A percentile compares a stretch with the other conserved stretches of the same genome.
Conservation (phyloP, 2,888 invertebrate genomes). For the Coleophora flavipennella region DNA sequence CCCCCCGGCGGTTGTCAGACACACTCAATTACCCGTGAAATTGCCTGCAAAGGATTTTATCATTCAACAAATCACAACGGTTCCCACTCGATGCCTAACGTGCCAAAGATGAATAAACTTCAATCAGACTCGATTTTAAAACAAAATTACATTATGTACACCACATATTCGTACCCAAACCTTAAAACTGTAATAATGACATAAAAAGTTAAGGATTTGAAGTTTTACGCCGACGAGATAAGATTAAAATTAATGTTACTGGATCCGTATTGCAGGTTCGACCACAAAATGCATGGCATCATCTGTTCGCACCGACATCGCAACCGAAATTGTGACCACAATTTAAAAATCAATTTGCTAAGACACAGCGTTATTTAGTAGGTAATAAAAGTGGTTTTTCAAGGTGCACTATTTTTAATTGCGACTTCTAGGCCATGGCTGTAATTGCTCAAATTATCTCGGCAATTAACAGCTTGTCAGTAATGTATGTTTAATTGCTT, state of each 20-base stretch:
- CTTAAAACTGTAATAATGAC: background rate
- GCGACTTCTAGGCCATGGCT: no score
- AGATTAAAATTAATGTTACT: slow-evolving; percentile 2
- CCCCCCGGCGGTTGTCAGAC: slow-evolving; percentile 39
- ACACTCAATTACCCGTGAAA: slow-evolving; percentile 61
- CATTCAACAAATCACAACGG: slow-evolving; percentile 16
- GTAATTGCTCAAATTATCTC: slow-evolving; percentile 5
- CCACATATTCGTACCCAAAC: slow-evolving; percentile 6
- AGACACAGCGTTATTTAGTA: slow-evolving; percentile 2
- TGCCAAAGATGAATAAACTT: no score
- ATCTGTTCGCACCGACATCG: slow-evolving; percentile 38
- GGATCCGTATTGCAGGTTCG: background rate
- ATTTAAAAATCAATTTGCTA: slow-evolving; percentile 36
- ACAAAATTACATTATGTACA: no score
- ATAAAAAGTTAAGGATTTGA: slow-evolving; percentile 12
- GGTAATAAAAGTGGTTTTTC: slow-evolving; percentile 1
- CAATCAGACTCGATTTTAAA: no score
- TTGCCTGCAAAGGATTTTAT: slow-evolving; percentile 43
- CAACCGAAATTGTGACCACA: slow-evolving; percentile 37
- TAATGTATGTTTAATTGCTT: background rate
- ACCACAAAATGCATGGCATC: slow-evolving; percentile 44
- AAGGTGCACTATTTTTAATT: no score
- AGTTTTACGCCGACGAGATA: slow-evolving; percentile 14
- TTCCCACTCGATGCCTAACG: background rate
- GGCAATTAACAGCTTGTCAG: background rate